Base-by-base conservation (phyloP, 2,797 vertebrate genomes). In the Huso huso region DNA sequence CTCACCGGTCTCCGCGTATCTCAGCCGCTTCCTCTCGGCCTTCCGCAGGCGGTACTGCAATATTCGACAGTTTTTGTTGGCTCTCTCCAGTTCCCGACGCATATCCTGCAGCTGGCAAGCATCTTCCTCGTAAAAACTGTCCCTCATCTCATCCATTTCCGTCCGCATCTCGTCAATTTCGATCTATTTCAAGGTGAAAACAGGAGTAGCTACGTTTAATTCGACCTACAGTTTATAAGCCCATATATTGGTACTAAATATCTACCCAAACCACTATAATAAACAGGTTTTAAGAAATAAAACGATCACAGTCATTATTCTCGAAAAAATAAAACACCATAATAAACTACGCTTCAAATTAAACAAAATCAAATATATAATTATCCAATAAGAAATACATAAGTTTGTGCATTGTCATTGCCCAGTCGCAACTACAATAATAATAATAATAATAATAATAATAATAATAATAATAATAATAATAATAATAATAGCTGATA, bases 141-240 rank as follows among this genome's bases (percentile, higher is more conserved):
- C 97, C 72, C 95, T 88, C 90, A 99, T 98, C 82, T 99, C 97
- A 4, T 99, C 97, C 97, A 99, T 99, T 83, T 99, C 97, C 3
- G 93, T 92, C 70, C 96, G 91, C 89, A 99, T 92, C 80, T 99
- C 97, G 63, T 98, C 94, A 65, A 99, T 95, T 81, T 99, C 97
- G 11, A 77, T 91, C 97, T 99, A 75, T 57, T 7, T 7, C 11
- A 68, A 63, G 64, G 23, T 51, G 10, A 60, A 15, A 15, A 23
- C 18, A 15, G 7, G 11, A 15, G 49, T 6, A 58, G 13, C 8
- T 10, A 50, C 10, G 1, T 48, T 12, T 48, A 12, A 8, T 64
- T 64, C n/a, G 6, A 61, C 55, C 11, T 37, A 37, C 18, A 18
- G 18, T 4, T 37, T 37, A 5, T 37, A 37, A 37, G 37, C 37